phyloP scores from a whole-genome alignment of 1,140 invertebrate species.

The Drosophila hydei region DNA sequence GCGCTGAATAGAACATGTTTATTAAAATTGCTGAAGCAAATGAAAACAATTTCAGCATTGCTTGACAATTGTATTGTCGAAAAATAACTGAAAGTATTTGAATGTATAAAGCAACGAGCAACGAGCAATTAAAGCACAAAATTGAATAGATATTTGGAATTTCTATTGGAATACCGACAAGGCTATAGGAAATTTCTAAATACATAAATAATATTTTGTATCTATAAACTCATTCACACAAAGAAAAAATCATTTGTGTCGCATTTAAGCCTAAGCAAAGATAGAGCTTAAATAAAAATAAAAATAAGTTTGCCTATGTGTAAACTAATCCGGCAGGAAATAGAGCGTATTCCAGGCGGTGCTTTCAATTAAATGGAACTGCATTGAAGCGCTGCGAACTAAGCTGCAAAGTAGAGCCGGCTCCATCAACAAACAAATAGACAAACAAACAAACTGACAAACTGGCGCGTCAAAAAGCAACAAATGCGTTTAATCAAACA shows the following conservation, averaged over 20 bases:
- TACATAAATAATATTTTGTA: too few relatives aligned
- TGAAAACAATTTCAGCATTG: slow-evolving; percentile 11
- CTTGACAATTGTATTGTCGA: neutral
- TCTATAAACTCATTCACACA: too few relatives aligned
- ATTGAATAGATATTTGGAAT: too few relatives aligned
- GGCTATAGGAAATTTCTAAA: too few relatives aligned
- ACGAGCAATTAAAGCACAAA: too few relatives aligned
- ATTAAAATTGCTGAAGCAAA: slow-evolving; percentile 9
- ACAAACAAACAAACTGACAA: slow-evolving; percentile 36
- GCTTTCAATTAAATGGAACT: slow-evolving; percentile 51
- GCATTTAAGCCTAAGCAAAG: neutral
- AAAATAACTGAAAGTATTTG: neutral
- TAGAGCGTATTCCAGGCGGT: slow-evolving; percentile 33
- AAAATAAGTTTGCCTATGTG: neutral
- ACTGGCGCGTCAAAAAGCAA: slow-evolving; percentile 70
- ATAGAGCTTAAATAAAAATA: neutral
- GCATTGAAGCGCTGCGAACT: slow-evolving; percentile 28
- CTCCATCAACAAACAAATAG: slow-evolving; percentile 27
- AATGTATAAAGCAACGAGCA: too few relatives aligned
- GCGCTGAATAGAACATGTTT: slow-evolving; percentile 18
- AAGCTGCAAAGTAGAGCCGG: slow-evolving; percentile 44
- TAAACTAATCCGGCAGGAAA: slow-evolving; percentile 36
- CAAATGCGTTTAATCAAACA: slow-evolving; percentile 82
- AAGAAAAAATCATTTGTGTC: neutral
- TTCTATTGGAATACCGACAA: too few relatives aligned